These are phyloP conservation scores for Diabrotica balteata DNA, from an alignment of 2,888 invertebrate species.

Conservation along the genomic window DNA sequence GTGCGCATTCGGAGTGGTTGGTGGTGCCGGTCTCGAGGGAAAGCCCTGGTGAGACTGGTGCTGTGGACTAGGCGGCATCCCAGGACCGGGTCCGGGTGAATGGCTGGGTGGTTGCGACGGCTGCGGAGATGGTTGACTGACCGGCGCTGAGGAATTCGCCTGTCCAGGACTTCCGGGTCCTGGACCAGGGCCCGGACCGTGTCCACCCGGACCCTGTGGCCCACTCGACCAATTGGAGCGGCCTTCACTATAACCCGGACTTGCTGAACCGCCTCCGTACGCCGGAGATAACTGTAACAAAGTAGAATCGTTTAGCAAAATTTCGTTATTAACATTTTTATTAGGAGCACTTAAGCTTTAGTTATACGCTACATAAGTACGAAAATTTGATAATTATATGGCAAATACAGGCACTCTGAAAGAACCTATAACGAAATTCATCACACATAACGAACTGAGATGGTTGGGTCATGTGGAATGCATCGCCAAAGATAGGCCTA, in stretches of 20 bases:
- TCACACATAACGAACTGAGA: no score
- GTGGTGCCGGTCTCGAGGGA: conserved; percentile 74
- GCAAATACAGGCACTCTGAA: no score
- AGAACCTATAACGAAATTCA: no score
- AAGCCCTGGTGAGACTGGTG: conserved; percentile 67
- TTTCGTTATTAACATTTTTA: no score
- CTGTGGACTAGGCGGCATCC: conserved; percentile 66
- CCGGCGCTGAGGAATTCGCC: conserved; percentile 52
- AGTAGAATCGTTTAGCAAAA: neutral
- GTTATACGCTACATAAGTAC: no score
- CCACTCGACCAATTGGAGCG: conserved; percentile 56
- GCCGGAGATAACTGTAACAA: conserved; percentile 56
- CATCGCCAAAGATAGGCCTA: no score
- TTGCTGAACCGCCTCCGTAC: conserved; percentile 55
- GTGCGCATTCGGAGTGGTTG: conserved; percentile 80
- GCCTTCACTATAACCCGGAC: conserved; percentile 55
- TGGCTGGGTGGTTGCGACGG: conserved; percentile 58
- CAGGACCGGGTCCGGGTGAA: conserved; percentile 62
- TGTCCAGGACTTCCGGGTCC: conserved; percentile 48
- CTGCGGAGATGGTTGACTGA: conserved; percentile 59
- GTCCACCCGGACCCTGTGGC: conserved; percentile 52
- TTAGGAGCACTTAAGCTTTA: no score
- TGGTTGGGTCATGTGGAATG: no score
- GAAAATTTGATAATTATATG: no score
- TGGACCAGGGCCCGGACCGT: conserved; percentile 38